Conservation (phyloP, 2,888 invertebrate species). For the Drosophila recens region DNA sequence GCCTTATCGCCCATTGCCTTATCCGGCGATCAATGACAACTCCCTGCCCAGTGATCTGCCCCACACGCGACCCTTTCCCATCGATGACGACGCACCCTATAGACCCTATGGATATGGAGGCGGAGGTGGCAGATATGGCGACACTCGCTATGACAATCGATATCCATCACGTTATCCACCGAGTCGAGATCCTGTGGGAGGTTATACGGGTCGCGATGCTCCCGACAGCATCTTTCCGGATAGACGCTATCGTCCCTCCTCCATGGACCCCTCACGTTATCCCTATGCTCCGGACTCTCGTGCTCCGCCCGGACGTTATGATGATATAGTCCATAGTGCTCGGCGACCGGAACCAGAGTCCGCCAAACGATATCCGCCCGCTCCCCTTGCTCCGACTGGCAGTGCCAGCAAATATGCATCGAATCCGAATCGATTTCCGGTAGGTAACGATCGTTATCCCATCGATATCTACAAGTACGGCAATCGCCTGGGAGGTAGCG, state of each 20-base stretch:
- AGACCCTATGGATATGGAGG: conserved; percentile 79
- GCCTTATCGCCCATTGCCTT: conserved; percentile 79
- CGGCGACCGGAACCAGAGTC: conserved; percentile 85
- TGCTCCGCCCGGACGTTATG: conserved; percentile 77
- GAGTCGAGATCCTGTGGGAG: conserved; percentile 76
- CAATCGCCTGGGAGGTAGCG: conserved; percentile 86
- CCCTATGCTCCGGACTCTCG: conserved; percentile 79
- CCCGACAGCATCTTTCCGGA: conserved; percentile 85
- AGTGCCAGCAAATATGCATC: conserved; percentile 86
- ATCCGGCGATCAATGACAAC: conserved; percentile 82
- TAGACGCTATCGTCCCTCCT: conserved; percentile 84
- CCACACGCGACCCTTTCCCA: conserved; percentile 82
- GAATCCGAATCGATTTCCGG: conserved; percentile 87
- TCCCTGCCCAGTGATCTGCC: conserved; percentile 84
- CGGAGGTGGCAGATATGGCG: conserved; percentile 77
- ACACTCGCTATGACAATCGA: conserved; percentile 78
- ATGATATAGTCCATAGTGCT: conserved; percentile 82
- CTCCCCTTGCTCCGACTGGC: conserved; percentile 85
- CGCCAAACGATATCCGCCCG: conserved; percentile 86
- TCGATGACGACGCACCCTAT: conserved; percentile 79
- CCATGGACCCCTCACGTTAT: conserved; percentile 84
- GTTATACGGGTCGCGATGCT: conserved; percentile 83
- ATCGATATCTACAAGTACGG: conserved; percentile 86
- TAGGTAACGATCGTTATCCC: conserved; percentile 86
- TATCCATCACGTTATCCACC: conserved; percentile 79